Evolutionary conservation across 2,113 vertebrate genomes (phyloP), one percentile per base, ranked within the genome.

Genomic region (Trochalopteron elliotii): DNA sequence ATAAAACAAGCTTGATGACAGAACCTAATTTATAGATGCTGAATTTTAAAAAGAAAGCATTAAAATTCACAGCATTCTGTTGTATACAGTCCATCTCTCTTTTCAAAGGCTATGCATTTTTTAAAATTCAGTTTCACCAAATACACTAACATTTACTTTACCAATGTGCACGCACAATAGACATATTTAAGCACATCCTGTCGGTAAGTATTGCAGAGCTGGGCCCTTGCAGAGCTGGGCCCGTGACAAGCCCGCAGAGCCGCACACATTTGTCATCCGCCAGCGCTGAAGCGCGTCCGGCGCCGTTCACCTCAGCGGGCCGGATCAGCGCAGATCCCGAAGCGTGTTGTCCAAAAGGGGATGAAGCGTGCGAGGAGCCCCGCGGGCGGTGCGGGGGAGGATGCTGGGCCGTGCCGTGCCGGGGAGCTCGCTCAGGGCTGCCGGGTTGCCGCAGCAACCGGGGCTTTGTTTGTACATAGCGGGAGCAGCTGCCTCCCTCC

Each of bases 371-470:
- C 79, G 35, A 15, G 31, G 24, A 59, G 75, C 53, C 56, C 80
- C 19, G 78, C 50, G 39, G 84, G 52, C 52, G 16, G 70, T 37
- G 87, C 50, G 78, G 82, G 27, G 76, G 92, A 33, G 63, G 67
- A 11, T 42, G 89, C 31, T 5, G 59, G 70, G 35, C 72, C 45
- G 30, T 3, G 42, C 16, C 35, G 40, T 1, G 76, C 72, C 30
- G 15, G 75, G 96, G 60, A 87, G 90, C 79, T 88, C 63, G 94
- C 60, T 55, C 83, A 15, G 95, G 81, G 95, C 94, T 86, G 94
- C 90, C 56, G 64, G 59, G 97, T 98, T 98, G 96, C 97, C 87
- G 85, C 71, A 96, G 98, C 92, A 98, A 98, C 97, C 22, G n/a
- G 33, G 94, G 68, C 75, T 93, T 90, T 97, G 97, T 98, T 98